Percentiles rank a stretch among this genome's conserved stretches.
phyloP scores from a whole-genome alignment of 1,140 invertebrate genomes.

The Dendrolimus kikuchii region DNA sequence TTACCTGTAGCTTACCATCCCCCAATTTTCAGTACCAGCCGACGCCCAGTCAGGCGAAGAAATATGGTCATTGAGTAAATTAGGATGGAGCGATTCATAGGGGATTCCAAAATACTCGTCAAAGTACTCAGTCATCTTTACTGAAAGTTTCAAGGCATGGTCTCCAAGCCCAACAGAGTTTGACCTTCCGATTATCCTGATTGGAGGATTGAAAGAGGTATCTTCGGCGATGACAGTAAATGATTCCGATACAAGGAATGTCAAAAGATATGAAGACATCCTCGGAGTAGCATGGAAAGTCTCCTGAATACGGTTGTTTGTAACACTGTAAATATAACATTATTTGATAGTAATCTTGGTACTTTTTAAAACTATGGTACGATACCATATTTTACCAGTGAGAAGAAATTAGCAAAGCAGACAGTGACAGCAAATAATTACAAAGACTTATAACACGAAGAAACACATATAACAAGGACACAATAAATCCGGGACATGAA shows the following conservation, averaged over 20 bases:
- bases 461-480: too few species aligned
- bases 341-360: background rate
- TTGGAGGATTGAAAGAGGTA: conserved; percentile 34
- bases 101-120: conserved; percentile 58
- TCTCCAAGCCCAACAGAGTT: conserved; percentile 78
- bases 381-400: background rate
- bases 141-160: conserved; percentile 53
- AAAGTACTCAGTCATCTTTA: conserved; percentile 57
- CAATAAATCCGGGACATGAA: too few species aligned
- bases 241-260: conserved; percentile 75
- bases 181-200: conserved; percentile 67
- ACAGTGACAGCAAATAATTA: too few species aligned
- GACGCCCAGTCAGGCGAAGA: conserved; percentile 81
- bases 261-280: conserved; percentile 90
- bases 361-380: background rate
- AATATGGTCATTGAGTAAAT: conserved; percentile 75
- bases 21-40: conserved; percentile 79
- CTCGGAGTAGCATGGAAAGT: conserved; percentile 71
- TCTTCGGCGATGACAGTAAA: conserved; percentile 50
- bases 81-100: conserved; percentile 46
- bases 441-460: too few species aligned
- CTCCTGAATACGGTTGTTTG: conserved; percentile 22
- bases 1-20: conserved; percentile 78
- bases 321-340: conserved; percentile 1
- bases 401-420: too few species aligned